Base-by-base conservation (phyloP, 2,888 invertebrate genomes). In the Alloplasta piceator region DNA sequence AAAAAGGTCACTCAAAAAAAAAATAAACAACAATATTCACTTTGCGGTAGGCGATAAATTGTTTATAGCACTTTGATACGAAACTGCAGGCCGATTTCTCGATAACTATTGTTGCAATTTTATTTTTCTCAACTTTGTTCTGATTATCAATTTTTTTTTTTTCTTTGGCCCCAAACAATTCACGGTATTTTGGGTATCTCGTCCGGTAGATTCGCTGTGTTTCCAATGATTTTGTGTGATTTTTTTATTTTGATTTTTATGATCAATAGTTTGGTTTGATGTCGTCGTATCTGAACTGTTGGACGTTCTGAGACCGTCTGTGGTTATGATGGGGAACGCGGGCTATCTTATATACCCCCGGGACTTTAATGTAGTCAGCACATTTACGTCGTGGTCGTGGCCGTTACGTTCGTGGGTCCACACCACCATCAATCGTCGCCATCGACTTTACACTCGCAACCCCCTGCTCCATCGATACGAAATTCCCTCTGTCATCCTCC, bases 301-400 rank as follows among this genome's bases (percentile, higher is more conserved):
- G 87, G 89, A 88, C 90, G 91, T 89, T 90, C 91, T 86, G 88
- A 85, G 88, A 90, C 89, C 89, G 86, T 91, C 90, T 91, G 91
- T 89, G 90, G 89, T 88, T 90, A 87, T 88, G 88, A 89, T 89
- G 88, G 88, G 89, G 87, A 86, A 66, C 66, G 82, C 85, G 86
- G 86, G 87, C 89, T 87, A 89, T 90, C 90, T 91, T 91, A 90
- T 91, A 91, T 91, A 91, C 88, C 87, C 61, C 64, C 12, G 78
- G 73, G 83, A 83, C n/a, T 84, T 85, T 91, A 91, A 91, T 91
- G 90, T 91, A 91, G 91, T 90, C 91, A 91, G 90, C 91, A 91
- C 90, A 91, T 91, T 91, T 90, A 86, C 88, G 87, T 85, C 87
- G 86, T 86, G 85, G 87, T 85, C 85, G 86, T 82, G 83, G 84